Evolutionary conservation across 1,140 invertebrate species (phyloP), one percentile per base, ranked within the genome.

Genomic region (Drosophila carrolli): DNA sequence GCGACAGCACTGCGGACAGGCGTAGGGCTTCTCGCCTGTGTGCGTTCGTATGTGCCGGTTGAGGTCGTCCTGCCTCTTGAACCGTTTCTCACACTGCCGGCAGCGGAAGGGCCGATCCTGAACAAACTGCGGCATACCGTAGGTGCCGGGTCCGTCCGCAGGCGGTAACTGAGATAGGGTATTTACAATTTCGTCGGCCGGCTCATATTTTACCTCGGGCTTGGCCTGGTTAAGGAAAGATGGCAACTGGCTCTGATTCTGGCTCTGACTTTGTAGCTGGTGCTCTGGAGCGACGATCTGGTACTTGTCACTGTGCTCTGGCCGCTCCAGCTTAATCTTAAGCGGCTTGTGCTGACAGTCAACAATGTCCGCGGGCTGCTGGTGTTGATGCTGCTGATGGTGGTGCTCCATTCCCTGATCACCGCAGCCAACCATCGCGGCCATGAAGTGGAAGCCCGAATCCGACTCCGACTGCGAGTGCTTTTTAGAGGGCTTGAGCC

Each of bases 1-100:
- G 80, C 97, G 97, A 10, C 93, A 93, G 81, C 97, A 97, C 8
- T 95, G 93, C 1, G 93, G 92, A 84, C 97, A 97, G 5, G 94
- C 93, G 91, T 97, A 97, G 4, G 96, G 94, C 85, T 97, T 97
- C 73, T 97, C 96, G 95, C 66, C 97, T 4, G 95, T 95, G 81
- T 97, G 96, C 0, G 96, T 97, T 78, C 96, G 96, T 37, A 96
- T 93, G 88, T 98, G 97, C 85, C 97, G 97, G 4, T 95, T 95
- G 1, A 97, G 93, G 92, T 98, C 97, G 90, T 98, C 97, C 14
- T 96, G 97, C 6, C 97, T 93, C 93, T 96, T 96, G 84, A 98
- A 98, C n/a, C 95, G 92, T 82, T 97, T 97, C 6, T 93, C 93
- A 81, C 97, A 97, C 5, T 95, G 93, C 0, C 93, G 92, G 88